phyloP scores from a whole-genome alignment of 2,888 invertebrate genomes.

The Thecophora atra region DNA sequence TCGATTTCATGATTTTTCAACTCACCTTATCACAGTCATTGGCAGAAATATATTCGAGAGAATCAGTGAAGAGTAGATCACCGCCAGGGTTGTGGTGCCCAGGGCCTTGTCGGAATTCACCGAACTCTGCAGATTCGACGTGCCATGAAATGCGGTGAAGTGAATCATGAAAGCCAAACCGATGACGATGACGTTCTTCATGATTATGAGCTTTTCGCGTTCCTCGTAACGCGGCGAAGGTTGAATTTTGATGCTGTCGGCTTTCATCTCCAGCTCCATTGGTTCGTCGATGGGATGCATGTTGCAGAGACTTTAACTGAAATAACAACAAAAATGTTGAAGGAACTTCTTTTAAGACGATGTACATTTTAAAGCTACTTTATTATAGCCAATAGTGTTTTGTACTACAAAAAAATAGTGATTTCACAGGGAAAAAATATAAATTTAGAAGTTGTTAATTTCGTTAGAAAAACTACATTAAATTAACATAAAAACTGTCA shows the following conservation, averaged over 20 bases:
- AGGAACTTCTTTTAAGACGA: neutral
- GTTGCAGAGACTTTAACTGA: neutral
- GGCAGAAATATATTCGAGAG: slow-evolving; percentile 91
- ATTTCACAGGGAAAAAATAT: too few species aligned
- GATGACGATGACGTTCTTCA: slow-evolving; percentile 84
- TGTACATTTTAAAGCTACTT: too few species aligned
- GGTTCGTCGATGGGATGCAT: slow-evolving; percentile 16
- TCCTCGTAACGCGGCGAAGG: slow-evolving; percentile 65
- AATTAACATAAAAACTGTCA: too few species aligned
- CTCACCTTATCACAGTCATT: slow-evolving; percentile 81
- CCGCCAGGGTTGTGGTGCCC: slow-evolving; percentile 84
- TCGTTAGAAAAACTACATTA: too few species aligned
- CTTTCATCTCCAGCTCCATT: slow-evolving; percentile 16
- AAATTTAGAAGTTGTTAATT: too few species aligned
- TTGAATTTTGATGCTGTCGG: slow-evolving; percentile 34
- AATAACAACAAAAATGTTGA: too few species aligned
- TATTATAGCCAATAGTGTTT: too few species aligned
- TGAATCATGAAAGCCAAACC: slow-evolving; percentile 91
- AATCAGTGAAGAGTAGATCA: slow-evolving; percentile 88
- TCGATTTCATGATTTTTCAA: too few species aligned
- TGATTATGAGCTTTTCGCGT: slow-evolving; percentile 78
- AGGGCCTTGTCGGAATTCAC: slow-evolving; percentile 84
- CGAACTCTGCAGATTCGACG: slow-evolving; percentile 85
- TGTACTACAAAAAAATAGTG: too few species aligned
- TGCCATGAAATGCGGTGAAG: slow-evolving; percentile 91